These are phyloP conservation scores for Eristalinus aeneus DNA, from an alignment of 2,888 invertebrate species.

Conservation along the genomic window DNA sequence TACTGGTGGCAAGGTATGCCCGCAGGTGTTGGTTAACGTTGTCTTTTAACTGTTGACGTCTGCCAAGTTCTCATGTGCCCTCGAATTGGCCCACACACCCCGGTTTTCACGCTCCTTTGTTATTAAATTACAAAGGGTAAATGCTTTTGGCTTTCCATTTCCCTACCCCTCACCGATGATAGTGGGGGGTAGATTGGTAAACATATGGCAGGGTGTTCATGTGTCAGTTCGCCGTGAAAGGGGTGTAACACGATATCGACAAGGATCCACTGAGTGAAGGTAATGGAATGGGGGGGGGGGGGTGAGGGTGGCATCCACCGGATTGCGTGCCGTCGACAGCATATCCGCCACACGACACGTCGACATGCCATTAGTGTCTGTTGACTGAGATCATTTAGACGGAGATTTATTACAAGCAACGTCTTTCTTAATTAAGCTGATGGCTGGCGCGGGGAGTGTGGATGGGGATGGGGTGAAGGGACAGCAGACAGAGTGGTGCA, in stretches of 20 bases:
- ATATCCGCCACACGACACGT: conserved; percentile 52
- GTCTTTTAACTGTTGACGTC: conserved; percentile 50
- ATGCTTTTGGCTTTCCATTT: conserved; percentile 32
- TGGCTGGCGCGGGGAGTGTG: conserved; percentile 19
- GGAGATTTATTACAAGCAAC: conserved; percentile 59
- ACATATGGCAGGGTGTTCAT: conserved; percentile 8
- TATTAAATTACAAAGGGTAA: conserved; percentile 57
- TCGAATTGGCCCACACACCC: background rate
- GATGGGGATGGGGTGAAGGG: background rate
- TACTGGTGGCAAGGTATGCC: conserved; percentile 28
- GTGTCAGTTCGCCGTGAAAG: conserved; percentile 14
- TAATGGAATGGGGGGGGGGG: background rate
- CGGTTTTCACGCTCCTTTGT: conserved; percentile 12
- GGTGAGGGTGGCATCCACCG: conserved; percentile 1
- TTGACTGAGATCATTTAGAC: conserved; percentile 64
- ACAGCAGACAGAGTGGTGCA: background rate
- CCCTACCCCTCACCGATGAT: background rate
- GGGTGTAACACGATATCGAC: conserved; percentile 28
- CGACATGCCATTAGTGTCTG: conserved; percentile 69
- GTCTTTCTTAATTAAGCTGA: conserved; percentile 66
- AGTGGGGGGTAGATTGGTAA: conserved; percentile 1
- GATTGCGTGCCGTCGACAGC: conserved; percentile 47
- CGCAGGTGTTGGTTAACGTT: conserved; percentile 54
- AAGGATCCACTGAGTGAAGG: conserved; percentile 16
- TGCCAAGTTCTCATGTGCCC: conserved; percentile 46